A percentile compares a stretch with the other conserved stretches of the same genome.
Evolutionary conservation across 2,888 invertebrate genomes (phyloP).

Genomic region (Clivina fossor): DNA sequence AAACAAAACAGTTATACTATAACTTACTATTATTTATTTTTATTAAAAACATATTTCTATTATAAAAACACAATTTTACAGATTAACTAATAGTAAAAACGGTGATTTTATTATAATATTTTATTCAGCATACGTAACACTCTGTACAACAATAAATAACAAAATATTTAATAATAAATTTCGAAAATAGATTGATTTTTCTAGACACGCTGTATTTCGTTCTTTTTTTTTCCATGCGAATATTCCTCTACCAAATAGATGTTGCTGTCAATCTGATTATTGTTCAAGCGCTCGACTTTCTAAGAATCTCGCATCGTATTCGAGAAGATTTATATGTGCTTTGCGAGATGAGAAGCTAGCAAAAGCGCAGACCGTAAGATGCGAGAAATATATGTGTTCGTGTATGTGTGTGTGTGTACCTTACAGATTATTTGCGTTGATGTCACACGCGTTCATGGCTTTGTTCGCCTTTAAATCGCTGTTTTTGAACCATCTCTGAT

Average conservation of each 20-base stretch:
- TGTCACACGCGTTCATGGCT: slow-evolving; percentile 8
- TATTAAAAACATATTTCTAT: no score
- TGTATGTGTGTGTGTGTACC: no score
- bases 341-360: no score
- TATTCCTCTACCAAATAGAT: slow-evolving; percentile 1
- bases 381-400: no score
- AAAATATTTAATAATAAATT: background rate
- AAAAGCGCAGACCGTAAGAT: no score
- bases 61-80: no score
- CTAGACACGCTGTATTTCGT: background rate
- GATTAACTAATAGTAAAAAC: no score
- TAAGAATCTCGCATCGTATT: slow-evolving; percentile 1
- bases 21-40: no score
- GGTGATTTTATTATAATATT: no score
- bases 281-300: slow-evolving; percentile 9
- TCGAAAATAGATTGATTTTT: background rate
- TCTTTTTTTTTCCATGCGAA: background rate
- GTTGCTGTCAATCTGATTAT: slow-evolving; percentile 28
- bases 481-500: slow-evolving; percentile 14
- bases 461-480: slow-evolving; percentile 8
- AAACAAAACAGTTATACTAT: no score
- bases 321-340: slow-evolving; percentile 19
- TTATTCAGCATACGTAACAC: background rate
- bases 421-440: slow-evolving; percentile 14
- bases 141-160: background rate